These are phyloP conservation scores for Pilophorus perplexus DNA, from an alignment of 2,888 invertebrate genomes.

Conservation along the genomic window DNA sequence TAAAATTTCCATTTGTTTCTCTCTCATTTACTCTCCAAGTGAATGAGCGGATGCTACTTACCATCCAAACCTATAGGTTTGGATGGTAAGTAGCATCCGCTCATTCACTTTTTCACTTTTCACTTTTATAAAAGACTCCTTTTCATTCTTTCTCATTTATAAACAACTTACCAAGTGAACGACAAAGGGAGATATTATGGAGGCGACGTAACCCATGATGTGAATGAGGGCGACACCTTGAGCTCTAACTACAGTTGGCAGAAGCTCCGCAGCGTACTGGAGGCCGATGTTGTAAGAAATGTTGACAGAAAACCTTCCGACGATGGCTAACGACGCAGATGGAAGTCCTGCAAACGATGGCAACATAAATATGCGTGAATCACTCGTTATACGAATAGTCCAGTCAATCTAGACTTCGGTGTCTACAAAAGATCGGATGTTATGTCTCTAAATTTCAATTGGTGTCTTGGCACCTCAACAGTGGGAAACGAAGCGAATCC, in stretches of 20 bases:
- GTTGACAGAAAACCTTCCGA: conserved; percentile 81
- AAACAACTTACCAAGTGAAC: conserved; percentile 69
- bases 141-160: not conserved
- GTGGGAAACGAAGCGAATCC: too few relatives aligned
- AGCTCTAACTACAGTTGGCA: conserved; percentile 83
- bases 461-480: too few relatives aligned
- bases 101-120: not conserved
- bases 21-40: too few relatives aligned
- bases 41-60: not conserved
- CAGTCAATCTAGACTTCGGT: too few relatives aligned
- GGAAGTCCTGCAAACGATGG: conserved; percentile 59
- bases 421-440: too few relatives aligned
- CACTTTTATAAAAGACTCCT: not conserved
- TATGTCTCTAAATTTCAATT: too few relatives aligned
- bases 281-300: conserved; percentile 87
- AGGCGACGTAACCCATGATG: conserved; percentile 83
- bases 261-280: conserved; percentile 82
- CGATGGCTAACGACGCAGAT: conserved; percentile 73
- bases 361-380: too few relatives aligned
- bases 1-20: too few relatives aligned
- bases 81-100: not conserved
- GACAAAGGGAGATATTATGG: conserved; percentile 78
- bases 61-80: not conserved
- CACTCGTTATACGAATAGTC: too few relatives aligned
- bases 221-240: conserved; percentile 84